These are phyloP conservation scores for Metopolophium dirhodum DNA, from an alignment of 1,140 invertebrate genomes.

Conservation along the genomic window DNA sequence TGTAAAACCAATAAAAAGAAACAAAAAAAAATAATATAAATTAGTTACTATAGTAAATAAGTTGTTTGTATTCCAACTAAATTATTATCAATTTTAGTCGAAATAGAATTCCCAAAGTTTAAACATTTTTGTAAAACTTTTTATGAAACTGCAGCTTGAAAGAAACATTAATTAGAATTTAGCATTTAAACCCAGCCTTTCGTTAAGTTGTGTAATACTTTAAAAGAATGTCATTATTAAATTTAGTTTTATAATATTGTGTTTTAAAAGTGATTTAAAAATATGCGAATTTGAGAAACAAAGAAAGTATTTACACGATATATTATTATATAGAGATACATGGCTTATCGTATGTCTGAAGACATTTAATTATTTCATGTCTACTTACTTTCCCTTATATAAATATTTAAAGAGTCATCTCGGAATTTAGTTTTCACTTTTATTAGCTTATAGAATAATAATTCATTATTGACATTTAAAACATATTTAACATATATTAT, in stretches of 20 bases:
- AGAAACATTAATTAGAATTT: not conserved
- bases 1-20: not conserved
- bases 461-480: not conserved
- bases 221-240: not conserved
- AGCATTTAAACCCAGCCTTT: not conserved
- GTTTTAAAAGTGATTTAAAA: not conserved
- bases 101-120: not conserved
- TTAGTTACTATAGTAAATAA: not conserved
- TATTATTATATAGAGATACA: not conserved
- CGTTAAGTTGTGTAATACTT: not conserved
- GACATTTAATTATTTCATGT: not conserved
- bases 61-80: not conserved
- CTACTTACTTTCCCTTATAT: not conserved
- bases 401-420: not conserved
- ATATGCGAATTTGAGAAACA: not conserved
- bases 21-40: not conserved
- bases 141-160: not conserved
- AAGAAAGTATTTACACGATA: not conserved
- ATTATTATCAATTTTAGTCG: not conserved
- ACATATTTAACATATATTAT: not conserved
- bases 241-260: not conserved
- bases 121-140: not conserved
- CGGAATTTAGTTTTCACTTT: not conserved
- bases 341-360: not conserved
- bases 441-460: not conserved